A percentile compares a stretch with the other conserved stretches of the same genome.
These are phyloP conservation scores for Autographa pulchrina DNA, from an alignment of 2,888 invertebrate genomes.

Conservation along the genomic window DNA sequence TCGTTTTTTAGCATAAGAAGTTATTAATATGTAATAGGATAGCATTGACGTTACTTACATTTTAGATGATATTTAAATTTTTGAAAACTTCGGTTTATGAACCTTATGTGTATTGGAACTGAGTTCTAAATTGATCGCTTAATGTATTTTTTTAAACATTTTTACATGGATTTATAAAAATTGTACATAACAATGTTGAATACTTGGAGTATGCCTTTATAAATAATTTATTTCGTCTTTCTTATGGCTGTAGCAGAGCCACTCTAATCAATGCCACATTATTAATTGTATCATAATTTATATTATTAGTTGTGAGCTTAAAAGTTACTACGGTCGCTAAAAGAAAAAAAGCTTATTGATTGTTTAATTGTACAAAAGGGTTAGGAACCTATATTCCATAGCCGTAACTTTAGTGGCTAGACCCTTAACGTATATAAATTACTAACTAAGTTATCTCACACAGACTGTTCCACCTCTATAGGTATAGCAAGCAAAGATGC, in stretches of 20 bases:
- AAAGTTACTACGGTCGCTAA: no score
- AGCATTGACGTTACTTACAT: constrained; percentile 1
- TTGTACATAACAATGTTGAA: background rate
- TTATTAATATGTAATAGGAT: constrained; percentile 5
- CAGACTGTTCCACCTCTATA: no score
- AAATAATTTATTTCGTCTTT: no score
- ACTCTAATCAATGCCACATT: no score
- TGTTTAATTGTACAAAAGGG: background rate
- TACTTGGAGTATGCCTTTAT: background rate
- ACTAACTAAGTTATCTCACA: no score
- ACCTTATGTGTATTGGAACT: background rate
- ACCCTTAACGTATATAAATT: no score
- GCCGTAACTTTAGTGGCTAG: background rate
- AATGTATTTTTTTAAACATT: background rate
- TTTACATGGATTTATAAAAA: background rate
- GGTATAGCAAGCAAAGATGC: no score
- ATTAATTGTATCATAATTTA: no score
- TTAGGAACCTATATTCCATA: background rate
- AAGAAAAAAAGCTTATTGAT: background rate
- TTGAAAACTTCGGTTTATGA: background rate
- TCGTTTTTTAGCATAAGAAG: background rate
- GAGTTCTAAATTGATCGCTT: background rate
- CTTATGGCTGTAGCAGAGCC: no score
- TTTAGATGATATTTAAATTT: background rate
- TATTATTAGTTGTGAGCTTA: no score